Evolutionary conservation across 2,797 vertebrate genomes (phyloP), one percentile per base, ranked within the genome.

Genomic region (Gymnothorax reevesii): DNA sequence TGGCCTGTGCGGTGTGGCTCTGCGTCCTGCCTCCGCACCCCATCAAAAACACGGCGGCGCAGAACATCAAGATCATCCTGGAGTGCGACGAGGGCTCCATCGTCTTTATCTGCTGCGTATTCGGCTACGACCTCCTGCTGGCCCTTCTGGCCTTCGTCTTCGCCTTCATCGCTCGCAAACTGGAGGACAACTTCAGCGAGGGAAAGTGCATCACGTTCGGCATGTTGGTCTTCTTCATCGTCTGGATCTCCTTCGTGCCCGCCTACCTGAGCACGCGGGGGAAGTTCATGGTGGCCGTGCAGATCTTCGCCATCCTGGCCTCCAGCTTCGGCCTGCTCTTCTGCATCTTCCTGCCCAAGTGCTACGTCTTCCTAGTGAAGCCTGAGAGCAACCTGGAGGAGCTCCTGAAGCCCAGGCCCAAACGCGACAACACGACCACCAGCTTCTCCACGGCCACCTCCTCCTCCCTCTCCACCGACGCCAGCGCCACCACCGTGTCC

Each of bases 221-320:
- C 87, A 96, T 98, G 96, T 91, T 98, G 90, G 96, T 97, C 83
- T 97, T 98, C 93, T 97, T 97, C 92, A 97, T 97, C 0, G 93
- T 97, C 89, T 98, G 97, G 96, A 97, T 97, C 92, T 97, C 97
- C 80, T 98, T 97, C 10, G 95, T 97, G 52, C 97, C 97, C 0
- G 97, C 96, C 22, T 97, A 97, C 89, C 92, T 98, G 89, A 98
- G 96, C 94, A 97, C 97, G 0, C 95, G 96, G 3, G 97, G 97
- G 54, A 98, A 97, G 91, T 97, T 97, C 92, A 97, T 97, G 95
- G 97, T 97, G 20, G 97, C 97, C 0, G 96, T 97, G 79, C 97
- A 98, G 92, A 97, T 97, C 87, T 98, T 98, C 87, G 97, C 97
- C 66, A 97, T 97, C 88, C 88, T 97, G 91, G 97, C 97, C 0